phyloP scores from a whole-genome alignment of 2,113 vertebrate species.

The Myiopsitta monachus region DNA sequence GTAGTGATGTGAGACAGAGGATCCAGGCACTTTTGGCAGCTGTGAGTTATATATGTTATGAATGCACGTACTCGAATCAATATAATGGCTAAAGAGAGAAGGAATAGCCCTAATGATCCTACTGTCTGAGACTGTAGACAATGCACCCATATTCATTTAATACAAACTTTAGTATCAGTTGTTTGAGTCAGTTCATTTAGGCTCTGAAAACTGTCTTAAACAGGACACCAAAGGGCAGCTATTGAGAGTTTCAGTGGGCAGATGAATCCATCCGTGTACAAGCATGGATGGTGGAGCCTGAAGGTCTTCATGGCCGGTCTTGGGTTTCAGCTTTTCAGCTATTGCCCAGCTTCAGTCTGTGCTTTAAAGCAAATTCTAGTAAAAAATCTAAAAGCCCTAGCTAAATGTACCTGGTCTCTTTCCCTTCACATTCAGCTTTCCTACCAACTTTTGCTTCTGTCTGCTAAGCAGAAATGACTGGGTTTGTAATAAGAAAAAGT shows the following conservation, averaged over 20 bases:
- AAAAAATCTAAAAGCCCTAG: not conserved
- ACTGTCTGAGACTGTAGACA: not conserved
- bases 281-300: not conserved
- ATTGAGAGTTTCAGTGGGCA: not conserved
- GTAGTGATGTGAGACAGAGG: not conserved
- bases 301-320: not conserved
- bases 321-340: not conserved
- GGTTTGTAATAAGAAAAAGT: not conserved
- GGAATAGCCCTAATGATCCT: not conserved
- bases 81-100: not conserved
- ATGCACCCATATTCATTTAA: not conserved
- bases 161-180: not conserved
- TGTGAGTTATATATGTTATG: not conserved
- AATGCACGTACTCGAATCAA: not conserved
- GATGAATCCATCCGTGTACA: rapidly evolving
- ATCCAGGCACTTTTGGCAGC: not conserved
- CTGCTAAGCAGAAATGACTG: not conserved
- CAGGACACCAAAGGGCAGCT: not conserved
- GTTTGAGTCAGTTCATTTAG: not conserved
- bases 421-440: not conserved
- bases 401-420: not conserved
- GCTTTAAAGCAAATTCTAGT: not conserved
- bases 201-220: not conserved
- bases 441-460: not conserved
- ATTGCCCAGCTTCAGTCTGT: not conserved